These are phyloP conservation scores for Bombus vancouverensis DNA, from an alignment of 1,140 invertebrate species.

Conservation along the genomic window DNA sequence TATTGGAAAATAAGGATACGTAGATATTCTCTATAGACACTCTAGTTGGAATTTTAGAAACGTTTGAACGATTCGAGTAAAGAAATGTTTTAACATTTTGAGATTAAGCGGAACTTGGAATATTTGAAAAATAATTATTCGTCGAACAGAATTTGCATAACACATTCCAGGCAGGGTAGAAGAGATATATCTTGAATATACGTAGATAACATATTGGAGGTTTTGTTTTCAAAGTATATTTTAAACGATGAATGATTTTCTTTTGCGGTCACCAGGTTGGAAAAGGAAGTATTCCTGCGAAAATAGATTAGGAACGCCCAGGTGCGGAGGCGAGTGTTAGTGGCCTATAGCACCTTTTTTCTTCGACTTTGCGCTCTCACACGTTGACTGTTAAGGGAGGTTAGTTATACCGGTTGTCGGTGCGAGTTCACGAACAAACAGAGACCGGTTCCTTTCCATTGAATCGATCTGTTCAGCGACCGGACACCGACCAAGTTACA, in stretches of 20 bases:
- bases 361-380: constrained; percentile 62
- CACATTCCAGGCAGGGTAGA: neutral
- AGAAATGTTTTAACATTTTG: neutral
- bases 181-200: neutral
- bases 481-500: constrained; percentile 52
- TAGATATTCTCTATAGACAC: too few relatives aligned
- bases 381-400: constrained; percentile 70
- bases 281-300: neutral
- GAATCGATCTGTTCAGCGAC: constrained; percentile 64
- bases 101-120: neutral
- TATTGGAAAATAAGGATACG: too few relatives aligned
- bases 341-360: constrained; percentile 55
- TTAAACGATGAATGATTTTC: neutral
- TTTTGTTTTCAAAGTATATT: neutral
- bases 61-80: neutral
- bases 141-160: neutral
- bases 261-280: neutral
- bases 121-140: neutral
- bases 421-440: constrained; percentile 66
- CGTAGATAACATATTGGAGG: neutral
- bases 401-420: constrained; percentile 75
- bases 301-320: constrained; percentile 19
- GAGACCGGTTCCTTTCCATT: constrained; percentile 74
- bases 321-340: constrained; percentile 34
- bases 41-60: too few relatives aligned